Percentiles rank a stretch among this genome's conserved stretches.
These are phyloP conservation scores for Allygus modestus DNA, from an alignment of 2,888 invertebrate species.

Conservation along the genomic window DNA sequence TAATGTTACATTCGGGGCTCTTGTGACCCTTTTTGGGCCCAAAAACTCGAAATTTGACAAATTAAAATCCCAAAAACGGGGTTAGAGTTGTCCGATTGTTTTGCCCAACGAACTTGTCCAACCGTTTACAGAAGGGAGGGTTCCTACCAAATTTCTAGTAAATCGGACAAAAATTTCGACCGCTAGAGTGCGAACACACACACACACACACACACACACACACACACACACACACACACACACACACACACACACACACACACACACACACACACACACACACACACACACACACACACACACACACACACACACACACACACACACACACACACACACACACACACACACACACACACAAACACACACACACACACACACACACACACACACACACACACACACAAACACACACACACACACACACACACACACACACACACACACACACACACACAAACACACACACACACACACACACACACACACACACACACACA, in stretches of 20 bases:
- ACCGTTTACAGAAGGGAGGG: no score
- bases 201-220: background rate
- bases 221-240: conserved; percentile 19
- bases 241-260: conserved; percentile 40
- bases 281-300: conserved; percentile 40
- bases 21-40: no score
- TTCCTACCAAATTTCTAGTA: no score
- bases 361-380: conserved; percentile 40
- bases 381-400: conserved; percentile 40
- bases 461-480: conserved; percentile 40
- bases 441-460: no score
- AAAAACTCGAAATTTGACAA: no score
- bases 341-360: conserved; percentile 40
- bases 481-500: conserved; percentile 40
- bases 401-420: no score
- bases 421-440: conserved; percentile 40
- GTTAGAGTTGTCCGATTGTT: no score
- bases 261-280: conserved; percentile 40
- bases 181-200: no score
- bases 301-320: conserved; percentile 40
- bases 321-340: conserved; percentile 40
- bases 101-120: no score
- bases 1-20: no score
- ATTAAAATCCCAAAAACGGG: no score
- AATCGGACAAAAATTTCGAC: no score